Evolutionary conservation across 2,888 invertebrate species (phyloP), one percentile per base, ranked within the genome.

Genomic region (Agrilus cyanescens): DNA sequence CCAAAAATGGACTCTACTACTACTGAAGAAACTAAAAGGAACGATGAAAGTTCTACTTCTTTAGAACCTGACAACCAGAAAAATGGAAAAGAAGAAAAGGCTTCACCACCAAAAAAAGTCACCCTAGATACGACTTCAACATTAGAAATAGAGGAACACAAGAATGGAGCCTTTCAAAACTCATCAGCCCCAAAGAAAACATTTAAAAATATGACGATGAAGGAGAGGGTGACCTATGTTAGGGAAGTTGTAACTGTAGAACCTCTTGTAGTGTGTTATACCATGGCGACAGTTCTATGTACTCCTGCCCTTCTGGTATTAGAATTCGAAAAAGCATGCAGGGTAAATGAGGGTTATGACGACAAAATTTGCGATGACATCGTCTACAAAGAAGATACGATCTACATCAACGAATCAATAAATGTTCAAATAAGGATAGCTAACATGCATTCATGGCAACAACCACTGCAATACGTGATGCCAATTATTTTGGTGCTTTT

Each of bases 271-370:
- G 59, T 54, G 1, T 55, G 57, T 5, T 66, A 64, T 43, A 41
- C 63, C 8, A 53, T 61, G 46, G 57, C 61, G 4, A 51, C 58
- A 7, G 51, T 57, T 13, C 46, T 68, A 12, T 59, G 60, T 36
- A 49, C 46, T 29, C 59, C 74, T 2, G 71, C 75, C 7, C 62
- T 75, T 2, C 66, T 68, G 40, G 70, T 71, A 48, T 57, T 77
- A 1, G 73, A 75, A 48, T 62, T 73, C 51, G 75, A 76, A 52
- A 76, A 76, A 56, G 71, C 74, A 12, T 76, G 74, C 51, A 67
- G 69, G 15, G 68, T 67, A 1, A 74, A 76, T 51, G 60, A 72
- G 30, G 64, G 65, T 25, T 65, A 68, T 29, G 61, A 71, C 12
- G 69, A 71, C 56, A 65, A 66, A 12, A 58, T 75, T 38, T 78